Evolutionary conservation across 2,888 invertebrate species (phyloP), one percentile per base, ranked within the genome.

Genomic region (Adelognathus sp.): DNA sequence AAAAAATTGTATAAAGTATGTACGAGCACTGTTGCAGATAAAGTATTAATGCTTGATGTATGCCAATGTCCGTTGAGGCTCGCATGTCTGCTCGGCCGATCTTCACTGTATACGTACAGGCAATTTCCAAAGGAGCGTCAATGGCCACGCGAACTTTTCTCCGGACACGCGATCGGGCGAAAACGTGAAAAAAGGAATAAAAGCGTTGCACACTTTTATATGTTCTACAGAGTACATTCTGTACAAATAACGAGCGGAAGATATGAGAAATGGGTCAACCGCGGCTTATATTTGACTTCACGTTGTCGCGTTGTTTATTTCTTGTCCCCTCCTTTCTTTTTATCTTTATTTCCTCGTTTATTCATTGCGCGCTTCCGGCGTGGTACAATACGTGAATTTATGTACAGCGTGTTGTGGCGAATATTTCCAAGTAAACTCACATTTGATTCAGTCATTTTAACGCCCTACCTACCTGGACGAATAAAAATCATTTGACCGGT

Each of bases 251-350:
- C 33, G 36, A 61, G 11, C 46, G 50, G 67, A 75, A 67, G 67
- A 72, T 63, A 63, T 52, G 76, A 31, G 72, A 79, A 79, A 76
- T 76, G 67, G 79, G 79, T 76, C 79, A 79, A 50, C 39, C 66
- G 31, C 71, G 72, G 58, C 36, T 58, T 76, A 63, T 67, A 67
- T 79, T 58, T 76, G 76, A 79, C 72, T 76, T 79, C 76, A n/a
- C 75, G 72, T 39, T 63, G 14, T 69, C 41, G 69, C 76, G 72
- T 72, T 72, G 63, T 76, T 14, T 56, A 36, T 58, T 24, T 33
- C 24, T 33, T 44, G 16, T 7, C 9, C 69, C 27, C 16, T 58
- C 24, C 61, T 60, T 27, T 72, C 39, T 58, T 27, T 46, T 3
- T 50, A 5, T 11, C 9, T 39, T 24, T 61, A 18, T 39, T 52